Base-by-base conservation (phyloP, 2,113 vertebrate genomes). In the Ochotona princeps region DNA sequence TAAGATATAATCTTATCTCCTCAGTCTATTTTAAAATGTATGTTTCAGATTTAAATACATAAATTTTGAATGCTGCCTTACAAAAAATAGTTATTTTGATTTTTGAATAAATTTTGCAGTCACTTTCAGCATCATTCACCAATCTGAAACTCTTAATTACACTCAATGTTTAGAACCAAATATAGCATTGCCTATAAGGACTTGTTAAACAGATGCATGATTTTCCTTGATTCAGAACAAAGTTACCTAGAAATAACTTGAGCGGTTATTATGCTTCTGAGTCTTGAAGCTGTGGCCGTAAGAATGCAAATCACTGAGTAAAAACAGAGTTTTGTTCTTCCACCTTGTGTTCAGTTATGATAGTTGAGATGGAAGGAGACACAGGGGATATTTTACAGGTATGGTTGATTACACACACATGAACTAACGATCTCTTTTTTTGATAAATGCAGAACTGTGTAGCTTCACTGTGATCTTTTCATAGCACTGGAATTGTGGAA, bases 31-130 rank as follows among this genome's bases (percentile, higher is more conserved):
- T 93, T 72, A 66, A 93, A 92, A 94, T n/a, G 8, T 18, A 92
- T 92, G 94, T 93, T 95, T 75, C 70, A 90, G 28, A 80, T 11
- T 80, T 32, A 88, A 88, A 80, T 76, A n/a, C 54, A 72, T 93
- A 96, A 75, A 86, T 57, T 83, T 90, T 84, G 30, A 93, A 93
- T 83, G 12, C 3, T 91, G 60, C 30, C 70, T 95, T 75, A 89
- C 80, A 81, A 92, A 96, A 44, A 96, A 95, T 93, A 92, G 61
- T 93, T 91, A 73, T 94, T 96, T 89, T 95, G 49, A 94, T 87
- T 95, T 97, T 65, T 84, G 63, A 96, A 95, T 96, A 95, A 81
- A 92, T 89, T 89, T 89, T 51, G 67, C 25, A 69, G 75, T 96
- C 76, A 92, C 87, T 94, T 96, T 96, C 72, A 92, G 83, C 73